These are phyloP conservation scores for Anoncus sp. DNA, from an alignment of 2,888 invertebrate species.

Conservation along the genomic window DNA sequence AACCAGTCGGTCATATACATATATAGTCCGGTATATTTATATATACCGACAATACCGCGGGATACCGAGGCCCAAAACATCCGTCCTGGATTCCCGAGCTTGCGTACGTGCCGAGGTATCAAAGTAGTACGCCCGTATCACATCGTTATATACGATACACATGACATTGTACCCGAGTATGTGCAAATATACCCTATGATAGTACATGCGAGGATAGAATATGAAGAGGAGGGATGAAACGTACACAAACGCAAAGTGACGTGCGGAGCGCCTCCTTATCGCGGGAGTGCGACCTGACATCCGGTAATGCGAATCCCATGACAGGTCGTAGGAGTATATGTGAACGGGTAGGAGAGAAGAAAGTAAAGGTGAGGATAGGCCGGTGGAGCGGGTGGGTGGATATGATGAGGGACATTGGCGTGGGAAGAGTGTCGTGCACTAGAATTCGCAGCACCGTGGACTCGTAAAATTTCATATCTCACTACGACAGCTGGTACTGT, in stretches of 20 bases:
- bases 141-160: slow-evolving; percentile 16
- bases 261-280: slow-evolving; percentile 59
- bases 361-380: slow-evolving; percentile 6
- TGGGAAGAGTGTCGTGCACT: neutral
- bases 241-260: slow-evolving; percentile 50
- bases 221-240: slow-evolving; percentile 18
- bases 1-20: slow-evolving; percentile 10
- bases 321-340: slow-evolving; percentile 51
- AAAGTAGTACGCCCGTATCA: slow-evolving; percentile 24
- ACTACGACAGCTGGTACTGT: slow-evolving; percentile 45
- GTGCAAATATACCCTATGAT: slow-evolving; percentile 41
- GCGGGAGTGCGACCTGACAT: slow-evolving; percentile 56
- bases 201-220: slow-evolving; percentile 15
- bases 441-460: slow-evolving; percentile 32
- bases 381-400: neutral
- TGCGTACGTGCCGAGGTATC: slow-evolving; percentile 40
- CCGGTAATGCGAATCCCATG: slow-evolving; percentile 61
- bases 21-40: neutral
- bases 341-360: slow-evolving; percentile 6
- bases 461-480: slow-evolving; percentile 62
- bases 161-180: slow-evolving; percentile 15
- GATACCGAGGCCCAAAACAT: neutral
- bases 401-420: slow-evolving; percentile 26
- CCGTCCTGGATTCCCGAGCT: slow-evolving; percentile 26
- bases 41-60: neutral